Conservation (phyloP, 1,140 invertebrate genomes). For the Aphis gossypii region DNA sequence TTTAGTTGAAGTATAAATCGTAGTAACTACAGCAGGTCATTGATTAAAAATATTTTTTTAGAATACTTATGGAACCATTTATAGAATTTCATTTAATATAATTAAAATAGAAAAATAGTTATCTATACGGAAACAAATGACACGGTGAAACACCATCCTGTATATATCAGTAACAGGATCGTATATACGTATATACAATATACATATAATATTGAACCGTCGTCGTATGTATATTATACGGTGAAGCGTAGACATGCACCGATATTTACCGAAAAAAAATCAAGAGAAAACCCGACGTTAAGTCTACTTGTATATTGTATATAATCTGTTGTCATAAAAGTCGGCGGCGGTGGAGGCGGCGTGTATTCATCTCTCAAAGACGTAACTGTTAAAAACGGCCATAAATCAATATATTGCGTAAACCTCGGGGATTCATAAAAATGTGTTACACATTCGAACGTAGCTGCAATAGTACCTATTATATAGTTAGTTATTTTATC, state of each 20-base stretch:
- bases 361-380: slow-evolving; percentile 50
- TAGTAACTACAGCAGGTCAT: neutral
- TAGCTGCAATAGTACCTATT: neutral
- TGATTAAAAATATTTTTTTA: neutral
- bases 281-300: slow-evolving; percentile 23
- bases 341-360: slow-evolving; percentile 28
- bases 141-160: neutral
- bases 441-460: slow-evolving; percentile 20
- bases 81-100: no score
- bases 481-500: neutral
- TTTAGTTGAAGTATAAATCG: neutral
- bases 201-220: neutral
- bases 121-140: neutral
- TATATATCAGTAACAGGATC: neutral
- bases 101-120: neutral
- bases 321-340: slow-evolving; percentile 33
- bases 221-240: neutral
- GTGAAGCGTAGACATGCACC: neutral
- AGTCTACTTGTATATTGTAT: neutral
- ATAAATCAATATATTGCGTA: slow-evolving; percentile 55
- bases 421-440: slow-evolving; percentile 32
- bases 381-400: slow-evolving; percentile 47
- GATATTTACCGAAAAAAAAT: slow-evolving; percentile 41
- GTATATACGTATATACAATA: neutral
- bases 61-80: neutral